Evolutionary conservation across 1,140 invertebrate genomes (phyloP), one percentile per base, ranked within the genome.

Genomic region (Coenobita brevimanus): DNA sequence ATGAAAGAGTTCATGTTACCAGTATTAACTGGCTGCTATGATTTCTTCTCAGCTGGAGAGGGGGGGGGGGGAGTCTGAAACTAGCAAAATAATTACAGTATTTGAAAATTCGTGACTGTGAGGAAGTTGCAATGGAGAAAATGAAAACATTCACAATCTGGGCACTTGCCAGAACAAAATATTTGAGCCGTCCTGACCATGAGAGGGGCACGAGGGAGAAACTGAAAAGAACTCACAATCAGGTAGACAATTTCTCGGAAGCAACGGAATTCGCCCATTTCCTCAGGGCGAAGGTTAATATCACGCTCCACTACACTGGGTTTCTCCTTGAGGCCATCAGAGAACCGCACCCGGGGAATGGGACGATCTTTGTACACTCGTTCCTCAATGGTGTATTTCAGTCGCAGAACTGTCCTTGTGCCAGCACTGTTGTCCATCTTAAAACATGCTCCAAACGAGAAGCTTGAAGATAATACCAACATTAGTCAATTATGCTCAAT

Each of bases 371-470:
- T 94, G 1, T 94, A 93, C 91, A 96, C 96, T 1, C 96, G 96
- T 93, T 97, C 97, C 93, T 97, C 96, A n/a, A 97, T 95, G 10
- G 94, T 94, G 92, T 96, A 97, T 89, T 95, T 94, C 0, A 97
- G 91, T 85, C 92, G 94, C 21, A 96, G 93, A 21, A 88, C 80
- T 3, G 87, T 90, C 24, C 92, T 92, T 4, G 94, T 93, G 90
- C 94, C 94, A 21, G 94, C 94, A 24, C 95, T 92, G 0, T 95
- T 94, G 89, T 95, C 94, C 75, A 97, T 96, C 89, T 94, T 95
- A 91, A 97, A 97, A 92, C 97, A 98, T 0, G 97, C 95, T 93
- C 96, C 93, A 91, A 98, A 97, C n/a, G 95, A 94, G 91, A 98
- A 97, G 92, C 95, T 96, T 90, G 30, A 94, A 93, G 75, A 89